phyloP scores from a whole-genome alignment of 2,113 vertebrate species.

The Aix galericulata region DNA sequence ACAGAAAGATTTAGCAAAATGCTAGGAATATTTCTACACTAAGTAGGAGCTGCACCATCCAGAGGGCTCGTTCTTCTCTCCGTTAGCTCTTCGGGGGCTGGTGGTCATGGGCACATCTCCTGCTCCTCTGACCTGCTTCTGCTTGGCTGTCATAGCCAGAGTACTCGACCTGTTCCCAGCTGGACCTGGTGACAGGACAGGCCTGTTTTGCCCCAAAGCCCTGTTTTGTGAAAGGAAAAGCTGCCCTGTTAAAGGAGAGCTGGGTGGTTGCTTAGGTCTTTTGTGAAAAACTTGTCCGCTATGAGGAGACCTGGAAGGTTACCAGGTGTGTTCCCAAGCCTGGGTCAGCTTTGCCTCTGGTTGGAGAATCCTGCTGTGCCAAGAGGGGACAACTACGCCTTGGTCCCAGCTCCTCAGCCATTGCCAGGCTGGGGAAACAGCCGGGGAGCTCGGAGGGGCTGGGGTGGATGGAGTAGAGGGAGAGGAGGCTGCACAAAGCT shows the following conservation, averaged over 20 bases:
- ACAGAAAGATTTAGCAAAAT: not conserved
- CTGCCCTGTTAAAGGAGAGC: not conserved
- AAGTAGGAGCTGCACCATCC: not conserved
- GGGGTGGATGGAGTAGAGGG: not conserved
- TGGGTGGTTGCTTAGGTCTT: not conserved
- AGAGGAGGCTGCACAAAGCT: not conserved
- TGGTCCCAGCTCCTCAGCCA: not conserved
- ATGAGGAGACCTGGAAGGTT: not conserved
- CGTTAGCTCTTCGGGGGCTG: not conserved
- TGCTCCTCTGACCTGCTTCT: not conserved
- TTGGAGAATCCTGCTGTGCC: not conserved
- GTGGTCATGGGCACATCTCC: not conserved
- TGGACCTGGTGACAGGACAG: not conserved
- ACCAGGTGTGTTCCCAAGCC: not conserved
- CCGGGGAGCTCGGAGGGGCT: fast-evolving
- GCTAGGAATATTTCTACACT: not conserved
- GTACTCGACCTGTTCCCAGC: not conserved
- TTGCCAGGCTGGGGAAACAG: not conserved
- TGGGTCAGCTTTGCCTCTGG: not conserved
- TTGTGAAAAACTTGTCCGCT: not conserved
- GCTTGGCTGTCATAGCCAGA: not conserved
- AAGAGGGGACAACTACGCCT: not conserved
- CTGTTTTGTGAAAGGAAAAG: not conserved
- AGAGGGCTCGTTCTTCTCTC: not conserved
- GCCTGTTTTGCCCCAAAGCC: not conserved